Evolutionary conservation across 2,797 vertebrate genomes (phyloP).

Genomic region (Pelobates cultripes): DNA sequence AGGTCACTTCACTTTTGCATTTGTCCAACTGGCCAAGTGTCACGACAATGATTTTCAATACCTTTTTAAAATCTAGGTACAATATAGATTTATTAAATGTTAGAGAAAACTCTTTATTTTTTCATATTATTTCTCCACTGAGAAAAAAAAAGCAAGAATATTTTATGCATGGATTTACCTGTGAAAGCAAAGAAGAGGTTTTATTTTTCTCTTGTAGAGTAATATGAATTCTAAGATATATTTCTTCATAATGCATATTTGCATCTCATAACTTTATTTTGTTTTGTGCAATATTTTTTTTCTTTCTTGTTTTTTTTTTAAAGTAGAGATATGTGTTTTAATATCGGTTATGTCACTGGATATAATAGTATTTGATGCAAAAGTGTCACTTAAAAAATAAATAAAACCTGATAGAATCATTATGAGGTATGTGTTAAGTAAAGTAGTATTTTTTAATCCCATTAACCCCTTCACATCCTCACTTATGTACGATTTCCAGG

Average conservation of each 20-base stretch:
- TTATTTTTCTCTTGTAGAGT: background rate
- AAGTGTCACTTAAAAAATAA: too few relatives aligned
- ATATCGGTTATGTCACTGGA: too few relatives aligned
- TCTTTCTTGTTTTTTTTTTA: background rate
- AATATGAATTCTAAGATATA: background rate
- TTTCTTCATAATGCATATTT: too few relatives aligned
- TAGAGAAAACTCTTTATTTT: background rate
- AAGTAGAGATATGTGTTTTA: too few relatives aligned
- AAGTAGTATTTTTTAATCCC: too few relatives aligned
- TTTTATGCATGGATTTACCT: background rate
- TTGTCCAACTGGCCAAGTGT: conserved; percentile 10
- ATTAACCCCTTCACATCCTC: too few relatives aligned
- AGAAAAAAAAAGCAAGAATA: background rate
- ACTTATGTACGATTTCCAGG: too few relatives aligned
- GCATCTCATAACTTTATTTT: too few relatives aligned
- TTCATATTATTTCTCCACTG: background rate
- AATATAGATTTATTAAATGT: background rate
- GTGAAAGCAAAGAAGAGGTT: background rate
- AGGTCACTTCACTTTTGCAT: background rate
- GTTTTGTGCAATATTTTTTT: background rate
- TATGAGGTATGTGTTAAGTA: too few relatives aligned
- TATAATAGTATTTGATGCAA: too few relatives aligned
- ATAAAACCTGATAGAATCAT: too few relatives aligned
- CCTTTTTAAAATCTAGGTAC: background rate
- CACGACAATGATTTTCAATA: background rate